phyloP scores from a whole-genome alignment of 2,113 vertebrate genomes.

The Mellivora capensis region DNA sequence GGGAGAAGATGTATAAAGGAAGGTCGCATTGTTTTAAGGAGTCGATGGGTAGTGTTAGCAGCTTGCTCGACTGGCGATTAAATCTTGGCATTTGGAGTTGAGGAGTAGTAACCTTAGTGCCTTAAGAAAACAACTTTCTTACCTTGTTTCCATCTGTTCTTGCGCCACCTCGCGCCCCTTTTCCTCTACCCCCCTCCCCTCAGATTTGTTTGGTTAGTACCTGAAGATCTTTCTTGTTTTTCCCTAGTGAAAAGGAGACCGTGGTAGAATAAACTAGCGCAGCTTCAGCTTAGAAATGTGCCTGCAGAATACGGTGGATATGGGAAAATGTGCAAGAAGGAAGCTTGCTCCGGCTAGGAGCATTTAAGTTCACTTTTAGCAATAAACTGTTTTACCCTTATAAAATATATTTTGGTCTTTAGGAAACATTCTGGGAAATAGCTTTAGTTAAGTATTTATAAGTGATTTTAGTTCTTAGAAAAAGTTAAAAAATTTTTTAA shows the following conservation, averaged over 20 bases:
- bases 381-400: not conserved
- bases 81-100: constrained; percentile 28
- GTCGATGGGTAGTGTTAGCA: not conserved
- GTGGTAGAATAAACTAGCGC: not conserved
- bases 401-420: not conserved
- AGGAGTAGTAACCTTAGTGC: not conserved
- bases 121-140: not conserved
- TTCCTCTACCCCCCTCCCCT: not conserved
- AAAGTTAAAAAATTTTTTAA: not conserved
- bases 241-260: not conserved
- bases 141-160: constrained; percentile 40
- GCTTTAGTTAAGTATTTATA: not conserved
- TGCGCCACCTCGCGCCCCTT: constrained; percentile 50
- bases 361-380: not conserved
- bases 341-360: not conserved
- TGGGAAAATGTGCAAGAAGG: not conserved
- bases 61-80: not conserved
- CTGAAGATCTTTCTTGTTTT: not conserved
- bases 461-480: not conserved
- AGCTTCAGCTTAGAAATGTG: not conserved
- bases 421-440: not conserved
- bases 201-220: not conserved
- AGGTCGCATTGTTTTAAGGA: not conserved
- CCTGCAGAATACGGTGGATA: not conserved
- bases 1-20: not conserved